Conservation (phyloP, 2,113 vertebrate genomes). For the Ophthalmolycus amberensis region DNA sequence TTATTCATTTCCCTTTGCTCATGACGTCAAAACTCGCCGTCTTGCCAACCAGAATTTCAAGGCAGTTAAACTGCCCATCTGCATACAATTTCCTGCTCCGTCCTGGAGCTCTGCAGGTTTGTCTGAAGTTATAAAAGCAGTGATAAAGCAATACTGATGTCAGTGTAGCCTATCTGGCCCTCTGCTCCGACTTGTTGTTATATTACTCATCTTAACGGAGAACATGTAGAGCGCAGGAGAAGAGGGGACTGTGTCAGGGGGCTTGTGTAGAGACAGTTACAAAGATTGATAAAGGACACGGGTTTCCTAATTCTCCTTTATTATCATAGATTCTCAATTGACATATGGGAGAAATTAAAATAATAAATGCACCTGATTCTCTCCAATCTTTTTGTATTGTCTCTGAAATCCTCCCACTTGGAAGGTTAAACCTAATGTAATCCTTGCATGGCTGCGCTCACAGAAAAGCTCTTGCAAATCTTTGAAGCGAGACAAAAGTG, state of each 20-base stretch:
- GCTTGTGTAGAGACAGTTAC: background rate
- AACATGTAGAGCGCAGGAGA: background rate
- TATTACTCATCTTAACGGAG: background rate
- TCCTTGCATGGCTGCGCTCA: conserved; percentile 6
- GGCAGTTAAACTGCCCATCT: background rate
- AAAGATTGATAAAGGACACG: conserved; percentile 12
- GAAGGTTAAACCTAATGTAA: conserved; percentile 27
- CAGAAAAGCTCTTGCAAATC: conserved; percentile 16
- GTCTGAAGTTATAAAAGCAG: background rate
- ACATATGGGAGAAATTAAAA: conserved; percentile 11
- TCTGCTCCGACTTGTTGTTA: background rate
- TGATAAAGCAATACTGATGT: background rate
- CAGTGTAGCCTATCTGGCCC: background rate
- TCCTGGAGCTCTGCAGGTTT: background rate
- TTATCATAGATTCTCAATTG: conserved; percentile 12
- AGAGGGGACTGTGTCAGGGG: background rate
- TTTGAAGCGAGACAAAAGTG: conserved; percentile 28
- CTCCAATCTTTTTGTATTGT: conserved; percentile 9
- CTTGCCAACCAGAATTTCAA: too few species aligned
- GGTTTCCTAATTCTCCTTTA: conserved; percentile 24
- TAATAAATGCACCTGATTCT: conserved; percentile 6
- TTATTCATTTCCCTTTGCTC: background rate
- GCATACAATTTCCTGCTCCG: background rate
- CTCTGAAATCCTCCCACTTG: conserved; percentile 32
- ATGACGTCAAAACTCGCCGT: background rate